Evolutionary conservation across 2,113 vertebrate species (phyloP), one percentile per base, ranked within the genome.

Genomic region (Mustela lutreola): DNA sequence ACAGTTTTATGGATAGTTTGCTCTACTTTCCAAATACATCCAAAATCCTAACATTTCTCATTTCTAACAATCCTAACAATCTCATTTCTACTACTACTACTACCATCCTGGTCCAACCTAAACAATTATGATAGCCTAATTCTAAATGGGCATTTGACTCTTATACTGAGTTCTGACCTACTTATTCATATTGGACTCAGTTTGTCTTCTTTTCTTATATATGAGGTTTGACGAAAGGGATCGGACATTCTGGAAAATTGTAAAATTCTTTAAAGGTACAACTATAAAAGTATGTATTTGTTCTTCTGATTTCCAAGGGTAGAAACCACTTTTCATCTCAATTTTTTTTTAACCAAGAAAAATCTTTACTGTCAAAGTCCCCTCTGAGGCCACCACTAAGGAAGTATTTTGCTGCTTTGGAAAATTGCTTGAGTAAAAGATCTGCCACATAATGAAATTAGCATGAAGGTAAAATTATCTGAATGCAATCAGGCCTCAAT

Each of bases 1-100:
- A 73, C 28, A n/a, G 42, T 70, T 65, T 93, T 81, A 50, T 2
- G 12, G n/a, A 71, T 70, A 26, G 28, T 60, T 94, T 91, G 31
- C 18, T 91, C 62, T 91, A 22, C 11, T 24, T 94, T 84, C 8
- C 53, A 73, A 85, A 79, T 50, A 53, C 24, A 93, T 31, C 24
- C 21, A 24, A 97, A 93, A 89, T 60, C 58, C 60, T 95, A 81
- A 36, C 15, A 86, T 33, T 94, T 76, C 80, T 92, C 67, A 62
- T 53, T 53, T 53, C 50, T 53, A 53, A 53, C 50, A 53, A 53
- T 53, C 50, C 50, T 53, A 53, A 53, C 50, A 53, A 53, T 53
- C 50, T 53, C 14, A 53, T 53, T 53, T 53, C 50, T 53, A 53
- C 50, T 53, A 53, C 14, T 83, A 31, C 14, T 83, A 31, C 36